Evolutionary conservation across 2,888 invertebrate species (phyloP).

Genomic region (Yponomeuta malinellus): DNA sequence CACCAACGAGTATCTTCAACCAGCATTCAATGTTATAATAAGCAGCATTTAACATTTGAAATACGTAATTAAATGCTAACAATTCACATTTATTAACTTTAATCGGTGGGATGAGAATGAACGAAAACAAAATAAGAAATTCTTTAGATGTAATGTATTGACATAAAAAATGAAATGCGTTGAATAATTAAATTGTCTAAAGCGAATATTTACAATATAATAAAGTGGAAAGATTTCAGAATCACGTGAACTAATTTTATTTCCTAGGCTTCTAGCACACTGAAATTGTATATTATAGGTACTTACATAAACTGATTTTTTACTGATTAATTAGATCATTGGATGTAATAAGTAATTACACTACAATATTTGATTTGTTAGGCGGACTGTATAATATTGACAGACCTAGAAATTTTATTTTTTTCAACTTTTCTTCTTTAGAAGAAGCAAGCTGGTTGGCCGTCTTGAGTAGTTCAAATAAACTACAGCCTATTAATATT

Average conservation of each 20-base stretch:
- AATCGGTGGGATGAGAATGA: not conserved
- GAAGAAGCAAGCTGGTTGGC: not conserved
- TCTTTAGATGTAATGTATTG: not conserved
- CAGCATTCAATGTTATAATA: too few species aligned
- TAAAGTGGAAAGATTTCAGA: not conserved
- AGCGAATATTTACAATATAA: not conserved
- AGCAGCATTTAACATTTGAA: too few species aligned
- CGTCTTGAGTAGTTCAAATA: not conserved
- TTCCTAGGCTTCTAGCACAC: too few species aligned
- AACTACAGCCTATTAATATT: not conserved
- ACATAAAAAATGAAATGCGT: not conserved
- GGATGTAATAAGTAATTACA: slow-evolving; percentile 5
- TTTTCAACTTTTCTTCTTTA: not conserved
- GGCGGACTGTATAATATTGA: slow-evolving; percentile 10
- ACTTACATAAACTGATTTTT: not conserved
- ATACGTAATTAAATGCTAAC: too few species aligned
- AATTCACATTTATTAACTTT: not conserved
- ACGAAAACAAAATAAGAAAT: not conserved
- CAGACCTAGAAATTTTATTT: not conserved
- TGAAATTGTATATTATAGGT: not conserved
- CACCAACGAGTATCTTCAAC: too few species aligned
- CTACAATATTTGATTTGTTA: not conserved
- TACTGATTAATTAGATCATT: slow-evolving; percentile 2
- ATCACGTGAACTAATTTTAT: not conserved
- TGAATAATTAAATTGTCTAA: not conserved